Base-by-base conservation (phyloP, 2,888 invertebrate species). In the Cerastoderma edule region DNA sequence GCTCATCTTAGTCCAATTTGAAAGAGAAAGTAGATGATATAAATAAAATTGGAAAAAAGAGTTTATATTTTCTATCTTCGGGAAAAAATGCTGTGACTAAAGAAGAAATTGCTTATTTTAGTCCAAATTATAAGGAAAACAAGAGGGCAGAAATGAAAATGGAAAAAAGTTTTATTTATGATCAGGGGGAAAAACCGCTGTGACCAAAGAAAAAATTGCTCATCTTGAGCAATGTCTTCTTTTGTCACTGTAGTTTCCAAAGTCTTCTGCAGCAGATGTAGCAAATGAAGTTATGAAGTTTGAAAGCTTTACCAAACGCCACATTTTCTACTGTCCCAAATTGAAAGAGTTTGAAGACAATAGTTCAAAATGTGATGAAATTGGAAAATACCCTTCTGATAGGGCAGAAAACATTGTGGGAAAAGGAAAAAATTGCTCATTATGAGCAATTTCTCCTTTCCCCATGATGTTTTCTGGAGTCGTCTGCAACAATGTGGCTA, bases 151-250 rank as follows among this genome's bases (percentile, higher is more conserved):
- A n/a, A n/a, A n/a, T n/a, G n/a, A n/a, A n/a, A n/a, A 2, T 50
- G 22, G 2, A 10, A 10, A 2, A 50, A 22, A 50, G n/a, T 50
- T 50, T 24, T 24, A n/a, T 46, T 19, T 46, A 19, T 46, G 46
- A 22, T 46, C 22, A n/a, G 19, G n/a, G 22, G 46, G 22, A 13
- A 46, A 46, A 6, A 46, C 22, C 22, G 22, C 22, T 33, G n/a
- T 57, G 57, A 16, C 8, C 32, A 57, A 57, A 33, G 57, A 33
- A 57, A 24, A 57, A 33, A 57, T 33, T 57, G 57, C 56, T 53
- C 10, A 24, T n/a, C n/a, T n/a, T n/a, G n/a, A 56, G 3, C 56
- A 56, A 28, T 57, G 32, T 57, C 57, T 57, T n/a, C 57, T 30
- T 33, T 56, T 56, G 10, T 32, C 56, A 56, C 56, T 30, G 24